Evolutionary conservation across 2,797 vertebrate species (phyloP), one percentile per base, ranked within the genome.

Genomic region (Lithobates sylvaticus): DNA sequence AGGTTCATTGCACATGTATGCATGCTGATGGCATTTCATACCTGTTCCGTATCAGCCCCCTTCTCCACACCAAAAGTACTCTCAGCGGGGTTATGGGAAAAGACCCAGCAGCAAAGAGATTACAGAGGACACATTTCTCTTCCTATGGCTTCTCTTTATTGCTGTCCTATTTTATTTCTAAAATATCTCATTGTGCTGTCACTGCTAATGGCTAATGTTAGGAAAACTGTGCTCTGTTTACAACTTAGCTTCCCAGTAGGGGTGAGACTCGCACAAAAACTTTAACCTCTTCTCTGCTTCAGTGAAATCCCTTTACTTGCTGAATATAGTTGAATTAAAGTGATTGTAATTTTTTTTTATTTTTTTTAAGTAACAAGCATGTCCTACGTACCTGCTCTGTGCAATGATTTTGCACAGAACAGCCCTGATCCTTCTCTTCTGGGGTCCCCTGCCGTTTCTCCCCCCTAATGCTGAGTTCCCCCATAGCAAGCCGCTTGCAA

Each of bases 111-210:
- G 79, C 79, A 71, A 72, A 39, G 79, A 58, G 70, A 81, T 81
- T 81, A 70, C 16, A 13, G 79, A 81, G 79, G 70, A 39, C 78
- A 54, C 79, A 81, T 81, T 58, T 47, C 78, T 70, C 26, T 80
- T 81, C 79, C 79, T 70, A 70, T 73, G 69, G 79, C 71, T 73
- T 71, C 79, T 71, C 79, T 81, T 81, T 81, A 81, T 81, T 72
- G 79, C 79, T 42, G 79, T 81, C 79, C 79, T 81, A 81, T 81
- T 81, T 81, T 81, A 72, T 73, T 81, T 81, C 54, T 72, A 72
- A 81, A 61, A 81, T 81, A 73, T 81, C 79, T 81, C 79, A 72
- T 81, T 73, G 68, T 81, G 68, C 71, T 73, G 68, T 81, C 79
- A 81, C 79, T 73, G 79, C 36, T 73, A 73, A 81, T 81, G 79